phyloP scores from a whole-genome alignment of 2,797 vertebrate genomes.

The Falco naumanni region DNA sequence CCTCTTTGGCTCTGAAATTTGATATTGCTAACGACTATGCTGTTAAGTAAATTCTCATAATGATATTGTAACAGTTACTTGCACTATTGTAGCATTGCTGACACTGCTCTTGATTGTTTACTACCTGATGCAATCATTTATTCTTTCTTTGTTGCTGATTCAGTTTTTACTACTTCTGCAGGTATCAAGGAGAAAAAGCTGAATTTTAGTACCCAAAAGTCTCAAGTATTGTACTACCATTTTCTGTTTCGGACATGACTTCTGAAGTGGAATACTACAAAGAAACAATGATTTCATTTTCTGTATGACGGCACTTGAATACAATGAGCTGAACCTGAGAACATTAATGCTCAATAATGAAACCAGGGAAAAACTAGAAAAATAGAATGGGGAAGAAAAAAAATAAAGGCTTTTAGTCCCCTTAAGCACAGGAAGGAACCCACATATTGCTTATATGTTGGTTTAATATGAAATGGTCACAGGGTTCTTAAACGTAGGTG shows the following conservation, averaged over 20 bases:
- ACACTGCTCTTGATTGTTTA: neutral
- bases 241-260: neutral
- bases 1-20: neutral
- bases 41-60: neutral
- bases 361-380: neutral
- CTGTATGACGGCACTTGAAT: slow-evolving; percentile 6
- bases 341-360: neutral
- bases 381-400: neutral
- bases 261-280: slow-evolving; percentile 13
- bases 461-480: neutral
- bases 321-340: neutral
- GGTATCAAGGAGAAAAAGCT: neutral
- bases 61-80: neutral
- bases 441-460: neutral
- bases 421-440: neutral
- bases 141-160: slow-evolving; percentile 23
- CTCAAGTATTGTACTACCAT: neutral
- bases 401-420: neutral
- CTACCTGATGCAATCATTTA: neutral
- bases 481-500: neutral
- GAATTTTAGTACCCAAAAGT: neutral
- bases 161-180: neutral
- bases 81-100: neutral
- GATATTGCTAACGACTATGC: neutral
- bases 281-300: slow-evolving; percentile 22